Evolutionary conservation across 2,888 invertebrate genomes (phyloP), one percentile per base, ranked within the genome.

Genomic region (Hypercompe scribonia): DNA sequence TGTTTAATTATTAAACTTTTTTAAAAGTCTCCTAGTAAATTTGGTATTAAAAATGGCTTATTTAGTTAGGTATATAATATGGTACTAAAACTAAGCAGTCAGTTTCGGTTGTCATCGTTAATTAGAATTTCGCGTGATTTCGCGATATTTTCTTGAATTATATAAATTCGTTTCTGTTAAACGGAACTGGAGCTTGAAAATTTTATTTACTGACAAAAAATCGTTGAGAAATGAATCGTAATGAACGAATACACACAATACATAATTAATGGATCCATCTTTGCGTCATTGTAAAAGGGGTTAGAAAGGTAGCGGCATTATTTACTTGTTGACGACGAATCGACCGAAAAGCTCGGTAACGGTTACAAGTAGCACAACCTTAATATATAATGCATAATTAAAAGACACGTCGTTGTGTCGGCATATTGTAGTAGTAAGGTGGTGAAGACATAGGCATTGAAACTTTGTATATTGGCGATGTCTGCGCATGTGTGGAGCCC

Each of bases 311-410:
- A 24, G 8, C 50, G 2, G 8, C 15, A 28, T 31, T 64, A 64
- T 24, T 64, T 24, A 34, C 8, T 66, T 31, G 28, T 46, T 54
- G 68, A 28, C 50, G 15, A 70, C n/a, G 21, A 33, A 65, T 65
- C 34, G 65, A 65, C 54, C 61, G 61, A 24, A 34, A 63, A 67
- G 46, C 33, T 63, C 21, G 13, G 58, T 61, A 58, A 65, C 65
- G 33, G 69, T 61, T 73, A 61, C 58, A 69, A 73, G 66, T 72
- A 71, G 33, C 64, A 70, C 18, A 65, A 50, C 28, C 50, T 65
- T 31, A 70, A 71, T 65, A 63, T 63, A 69, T 63, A 31, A 61
- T 63, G 28, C 39, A 65, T 50, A 65, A 73, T 72, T 58, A 73
- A 65, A 50, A 64, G 63, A 46, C 68, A n/a, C 63, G 42, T 72